Conservation (phyloP, 2,888 invertebrate genomes). For the Pterostichus niger region DNA sequence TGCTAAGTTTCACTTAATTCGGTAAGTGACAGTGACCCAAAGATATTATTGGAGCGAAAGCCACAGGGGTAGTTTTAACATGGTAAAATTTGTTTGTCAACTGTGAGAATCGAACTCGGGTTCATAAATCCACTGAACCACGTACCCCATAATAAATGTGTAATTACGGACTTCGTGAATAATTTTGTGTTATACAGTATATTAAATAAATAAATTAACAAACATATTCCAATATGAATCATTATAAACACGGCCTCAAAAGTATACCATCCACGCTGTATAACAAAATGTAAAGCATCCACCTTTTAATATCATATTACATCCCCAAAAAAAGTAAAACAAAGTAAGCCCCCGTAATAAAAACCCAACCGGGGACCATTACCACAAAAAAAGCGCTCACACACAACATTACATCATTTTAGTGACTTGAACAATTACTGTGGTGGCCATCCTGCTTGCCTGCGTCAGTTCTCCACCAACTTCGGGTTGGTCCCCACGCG, state of each 20-base stretch:
- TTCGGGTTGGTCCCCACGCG: constrained; percentile 21
- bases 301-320: constrained; percentile 44
- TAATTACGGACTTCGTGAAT: neutral
- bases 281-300: constrained; percentile 34
- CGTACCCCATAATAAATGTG: no score
- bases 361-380: constrained; percentile 34
- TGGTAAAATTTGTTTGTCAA: no score
- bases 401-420: constrained; percentile 48
- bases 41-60: no score
- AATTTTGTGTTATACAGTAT: no score
- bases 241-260: neutral
- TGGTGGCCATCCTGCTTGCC: constrained; percentile 22
- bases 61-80: no score
- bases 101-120: no score
- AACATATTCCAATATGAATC: constrained; percentile 2
- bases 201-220: neutral
- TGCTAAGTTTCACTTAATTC: no score
- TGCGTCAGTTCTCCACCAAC: constrained; percentile 35
- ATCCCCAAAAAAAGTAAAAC: constrained; percentile 30
- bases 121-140: no score
- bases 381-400: constrained; percentile 36
- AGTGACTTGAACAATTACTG: constrained; percentile 48
- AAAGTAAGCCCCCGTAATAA: constrained; percentile 30
- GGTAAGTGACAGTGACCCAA: no score
- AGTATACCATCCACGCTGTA: neutral